Conservation (phyloP, 1,140 invertebrate genomes). For the Drosophila leontia region DNA sequence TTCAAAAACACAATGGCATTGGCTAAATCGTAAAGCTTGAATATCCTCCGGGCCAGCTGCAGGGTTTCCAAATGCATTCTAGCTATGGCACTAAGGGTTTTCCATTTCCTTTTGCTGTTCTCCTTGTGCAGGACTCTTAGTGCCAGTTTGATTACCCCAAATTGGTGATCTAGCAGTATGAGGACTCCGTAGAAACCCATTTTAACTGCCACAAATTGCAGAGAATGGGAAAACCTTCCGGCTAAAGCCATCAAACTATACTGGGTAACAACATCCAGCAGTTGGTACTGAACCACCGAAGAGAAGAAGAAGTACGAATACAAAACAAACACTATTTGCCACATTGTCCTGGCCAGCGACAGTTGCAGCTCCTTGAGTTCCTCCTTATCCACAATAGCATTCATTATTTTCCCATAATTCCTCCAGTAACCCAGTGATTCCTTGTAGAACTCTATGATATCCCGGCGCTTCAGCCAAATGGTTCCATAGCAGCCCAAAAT, state of each 20-base stretch:
- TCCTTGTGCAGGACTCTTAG: constrained; percentile 8
- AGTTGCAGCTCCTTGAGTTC: constrained; percentile 19
- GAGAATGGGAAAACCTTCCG: constrained; percentile 4
- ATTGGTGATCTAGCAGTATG: constrained; percentile 50
- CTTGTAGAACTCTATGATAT: constrained; percentile 34
- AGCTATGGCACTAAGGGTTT: constrained; percentile 19
- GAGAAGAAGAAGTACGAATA: constrained; percentile 25
- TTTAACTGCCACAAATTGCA: constrained; percentile 26
- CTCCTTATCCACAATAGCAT: neutral
- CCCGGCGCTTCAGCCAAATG: constrained; percentile 45
- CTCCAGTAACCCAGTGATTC: constrained; percentile 33
- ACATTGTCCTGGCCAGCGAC: constrained; percentile 15
- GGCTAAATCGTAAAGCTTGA: constrained; percentile 41
- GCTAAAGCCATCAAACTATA: neutral
- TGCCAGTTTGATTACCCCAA: constrained; percentile 42
- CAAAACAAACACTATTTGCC: constrained; percentile 12
- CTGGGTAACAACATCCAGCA: constrained; percentile 1
- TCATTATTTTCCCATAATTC: constrained; percentile 7
- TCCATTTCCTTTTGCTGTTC: neutral
- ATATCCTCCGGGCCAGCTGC: constrained; percentile 23
- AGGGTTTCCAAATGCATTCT: constrained; percentile 43
- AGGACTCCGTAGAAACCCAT: constrained; percentile 33
- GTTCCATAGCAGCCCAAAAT: constrained; percentile 31
- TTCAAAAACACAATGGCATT: constrained; percentile 45
- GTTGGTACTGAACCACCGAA: constrained; percentile 36